Evolutionary conservation across 2,888 invertebrate genomes (phyloP).

Genomic region (Caenorhabditis sulstoni): DNA sequence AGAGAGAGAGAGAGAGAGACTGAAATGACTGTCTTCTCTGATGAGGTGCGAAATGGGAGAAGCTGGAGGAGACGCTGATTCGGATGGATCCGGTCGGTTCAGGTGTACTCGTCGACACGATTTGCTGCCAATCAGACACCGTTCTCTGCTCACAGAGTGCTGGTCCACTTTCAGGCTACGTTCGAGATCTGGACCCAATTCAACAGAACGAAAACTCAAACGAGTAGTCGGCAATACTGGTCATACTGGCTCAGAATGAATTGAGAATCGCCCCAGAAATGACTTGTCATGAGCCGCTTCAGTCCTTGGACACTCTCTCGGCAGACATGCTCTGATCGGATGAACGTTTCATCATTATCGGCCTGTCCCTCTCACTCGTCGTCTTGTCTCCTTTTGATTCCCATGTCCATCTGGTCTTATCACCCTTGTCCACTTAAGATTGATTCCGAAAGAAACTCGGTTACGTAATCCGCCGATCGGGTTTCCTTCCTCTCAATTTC

Average conservation of each 20-base stretch:
- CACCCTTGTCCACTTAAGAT: constrained; percentile 43
- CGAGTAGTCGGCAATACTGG: too few relatives aligned
- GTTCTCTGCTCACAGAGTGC: too few relatives aligned
- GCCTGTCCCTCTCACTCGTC: not conserved
- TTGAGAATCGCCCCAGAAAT: too few relatives aligned
- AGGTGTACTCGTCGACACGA: not conserved
- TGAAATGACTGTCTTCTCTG: constrained; percentile 35
- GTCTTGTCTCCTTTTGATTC: constrained; percentile 4
- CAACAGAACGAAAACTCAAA: too few relatives aligned
- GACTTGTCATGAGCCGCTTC: too few relatives aligned
- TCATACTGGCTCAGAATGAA: too few relatives aligned
- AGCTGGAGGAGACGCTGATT: constrained; percentile 4
- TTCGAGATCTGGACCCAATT: too few relatives aligned
- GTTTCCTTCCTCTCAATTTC: constrained; percentile 47
- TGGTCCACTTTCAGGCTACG: too few relatives aligned
- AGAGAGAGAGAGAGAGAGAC: constrained; percentile 49
- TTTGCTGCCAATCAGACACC: not conserved
- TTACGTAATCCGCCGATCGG: constrained; percentile 46
- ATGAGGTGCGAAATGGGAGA: constrained; percentile 33
- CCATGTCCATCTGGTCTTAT: constrained; percentile 50
- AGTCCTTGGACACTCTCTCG: too few relatives aligned
- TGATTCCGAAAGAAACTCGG: constrained; percentile 46
- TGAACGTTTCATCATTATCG: not conserved
- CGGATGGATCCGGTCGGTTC: not conserved
- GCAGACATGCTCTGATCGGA: not conserved